These are phyloP conservation scores for Melangyna quadrimaculata DNA, from an alignment of 2,888 invertebrate genomes.

Conservation along the genomic window DNA sequence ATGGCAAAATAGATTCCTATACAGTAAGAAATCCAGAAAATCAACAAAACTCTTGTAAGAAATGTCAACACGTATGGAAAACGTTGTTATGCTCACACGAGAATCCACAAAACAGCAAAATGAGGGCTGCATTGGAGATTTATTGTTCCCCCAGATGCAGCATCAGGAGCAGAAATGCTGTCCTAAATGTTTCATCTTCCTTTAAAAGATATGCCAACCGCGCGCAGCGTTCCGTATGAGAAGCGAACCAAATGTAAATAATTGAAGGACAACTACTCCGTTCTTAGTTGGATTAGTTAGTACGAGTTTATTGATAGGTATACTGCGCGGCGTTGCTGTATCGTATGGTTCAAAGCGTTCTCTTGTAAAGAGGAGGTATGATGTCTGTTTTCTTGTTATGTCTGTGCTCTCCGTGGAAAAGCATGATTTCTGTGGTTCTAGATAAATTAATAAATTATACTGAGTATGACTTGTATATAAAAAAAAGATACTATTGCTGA, in stretches of 20 bases:
- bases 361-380: not conserved
- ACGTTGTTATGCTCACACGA: slow-evolving; percentile 62
- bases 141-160: slow-evolving; percentile 55
- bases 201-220: slow-evolving; percentile 44
- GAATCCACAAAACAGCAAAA: slow-evolving; percentile 52
- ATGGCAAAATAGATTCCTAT: not conserved
- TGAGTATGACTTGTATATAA: slow-evolving; percentile 43
- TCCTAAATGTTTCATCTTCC: slow-evolving; percentile 69
- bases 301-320: slow-evolving; percentile 18
- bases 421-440: slow-evolving; percentile 61
- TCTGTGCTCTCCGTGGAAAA: slow-evolving; percentile 7
- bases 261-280: slow-evolving; percentile 58
- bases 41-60: slow-evolving; percentile 65
- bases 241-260: slow-evolving; percentile 36
- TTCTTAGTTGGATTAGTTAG: slow-evolving; percentile 22
- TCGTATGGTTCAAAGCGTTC: slow-evolving; percentile 6
- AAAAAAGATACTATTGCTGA: not conserved
- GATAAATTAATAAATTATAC: slow-evolving; percentile 68
- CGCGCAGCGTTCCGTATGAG: slow-evolving; percentile 14
- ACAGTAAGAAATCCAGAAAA: slow-evolving; percentile 46
- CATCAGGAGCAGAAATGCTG: slow-evolving; percentile 62
- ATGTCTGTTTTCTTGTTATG: slow-evolving; percentile 34
- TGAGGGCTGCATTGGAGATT: slow-evolving; percentile 62
- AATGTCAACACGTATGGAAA: slow-evolving; percentile 67
- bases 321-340: not conserved